phyloP scores from a whole-genome alignment of 2,113 vertebrate genomes.

The Dipodomys stephensi region DNA sequence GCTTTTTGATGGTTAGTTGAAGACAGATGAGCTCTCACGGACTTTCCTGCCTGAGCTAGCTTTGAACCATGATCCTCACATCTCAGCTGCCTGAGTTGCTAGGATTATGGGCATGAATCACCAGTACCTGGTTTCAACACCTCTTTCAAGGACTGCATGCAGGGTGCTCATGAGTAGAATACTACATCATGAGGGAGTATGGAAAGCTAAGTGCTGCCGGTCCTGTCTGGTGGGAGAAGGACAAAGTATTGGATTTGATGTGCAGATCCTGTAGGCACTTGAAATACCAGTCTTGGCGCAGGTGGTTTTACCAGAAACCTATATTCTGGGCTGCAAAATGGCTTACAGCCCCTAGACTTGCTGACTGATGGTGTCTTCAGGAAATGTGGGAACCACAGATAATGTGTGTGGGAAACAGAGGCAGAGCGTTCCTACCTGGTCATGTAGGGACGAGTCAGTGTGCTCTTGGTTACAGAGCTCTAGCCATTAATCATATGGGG shows the following conservation, averaged over 20 bases:
- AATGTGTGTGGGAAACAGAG: neutral
- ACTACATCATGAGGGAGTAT: fast-evolving
- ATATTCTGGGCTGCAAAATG: neutral
- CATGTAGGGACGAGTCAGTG: neutral
- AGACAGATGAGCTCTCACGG: too few relatives aligned
- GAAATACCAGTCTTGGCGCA: neutral
- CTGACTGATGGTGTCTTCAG: neutral
- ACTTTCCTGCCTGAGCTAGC: too few relatives aligned
- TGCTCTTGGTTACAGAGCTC: too few relatives aligned
- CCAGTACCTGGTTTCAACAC: neutral
- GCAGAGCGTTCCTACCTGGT: neutral
- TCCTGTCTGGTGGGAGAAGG: neutral
- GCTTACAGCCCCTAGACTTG: neutral
- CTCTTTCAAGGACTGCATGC: neutral
- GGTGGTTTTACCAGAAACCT: neutral
- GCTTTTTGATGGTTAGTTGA: too few relatives aligned
- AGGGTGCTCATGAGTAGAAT: neutral
- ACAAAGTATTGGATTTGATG: neutral
- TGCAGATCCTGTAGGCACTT: neutral
- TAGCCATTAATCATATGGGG: neutral
- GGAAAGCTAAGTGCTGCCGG: neutral
- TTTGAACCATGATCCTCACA: too few relatives aligned
- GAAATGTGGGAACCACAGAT: neutral
- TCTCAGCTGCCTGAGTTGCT: too few relatives aligned
- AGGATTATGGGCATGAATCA: too few relatives aligned